Conservation (phyloP, 2,797 vertebrate species). For the Schizopygopsis pylzovi region DNA sequence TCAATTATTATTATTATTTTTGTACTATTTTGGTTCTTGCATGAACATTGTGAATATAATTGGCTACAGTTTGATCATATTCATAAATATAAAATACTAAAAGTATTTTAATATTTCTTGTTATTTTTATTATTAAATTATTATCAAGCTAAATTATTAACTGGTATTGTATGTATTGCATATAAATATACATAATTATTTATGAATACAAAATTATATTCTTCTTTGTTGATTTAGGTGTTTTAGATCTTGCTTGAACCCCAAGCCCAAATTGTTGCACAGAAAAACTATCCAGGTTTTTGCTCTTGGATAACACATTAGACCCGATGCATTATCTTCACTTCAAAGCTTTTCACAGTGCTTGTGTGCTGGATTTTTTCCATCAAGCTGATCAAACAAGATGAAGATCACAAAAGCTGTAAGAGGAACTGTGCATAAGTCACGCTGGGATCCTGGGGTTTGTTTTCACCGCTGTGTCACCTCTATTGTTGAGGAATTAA, state of each 20-base stretch:
- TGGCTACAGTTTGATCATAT: not conserved
- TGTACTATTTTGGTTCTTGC: not conserved
- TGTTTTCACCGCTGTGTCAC: conserved; percentile 35
- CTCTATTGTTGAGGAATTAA: conserved; percentile 29
- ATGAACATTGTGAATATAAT: not conserved
- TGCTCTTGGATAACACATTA: conserved; percentile 30
- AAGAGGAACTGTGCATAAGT: conserved; percentile 37
- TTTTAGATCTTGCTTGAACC: not conserved
- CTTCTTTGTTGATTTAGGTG: not conserved
- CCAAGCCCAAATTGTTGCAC: conserved; percentile 11
- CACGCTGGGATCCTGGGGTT: conserved; percentile 38
- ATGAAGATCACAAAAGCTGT: conserved; percentile 43
- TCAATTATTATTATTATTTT: too few relatives aligned
- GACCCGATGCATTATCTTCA: conserved; percentile 38
- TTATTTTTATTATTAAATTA: not conserved
- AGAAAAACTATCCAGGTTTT: conserved; percentile 4
- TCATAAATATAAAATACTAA: not conserved
- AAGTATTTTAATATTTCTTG: not conserved
- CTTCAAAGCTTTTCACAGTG: conserved; percentile 38
- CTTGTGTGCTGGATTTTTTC: conserved; percentile 36
- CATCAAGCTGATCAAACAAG: conserved; percentile 45
- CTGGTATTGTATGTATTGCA: not conserved
- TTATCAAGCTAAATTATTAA: not conserved
- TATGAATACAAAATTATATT: not conserved
- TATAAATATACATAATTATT: not conserved